phyloP scores from a whole-genome alignment of 2,797 vertebrate genomes.

The Microctenopoma stevenorrisi region DNA sequence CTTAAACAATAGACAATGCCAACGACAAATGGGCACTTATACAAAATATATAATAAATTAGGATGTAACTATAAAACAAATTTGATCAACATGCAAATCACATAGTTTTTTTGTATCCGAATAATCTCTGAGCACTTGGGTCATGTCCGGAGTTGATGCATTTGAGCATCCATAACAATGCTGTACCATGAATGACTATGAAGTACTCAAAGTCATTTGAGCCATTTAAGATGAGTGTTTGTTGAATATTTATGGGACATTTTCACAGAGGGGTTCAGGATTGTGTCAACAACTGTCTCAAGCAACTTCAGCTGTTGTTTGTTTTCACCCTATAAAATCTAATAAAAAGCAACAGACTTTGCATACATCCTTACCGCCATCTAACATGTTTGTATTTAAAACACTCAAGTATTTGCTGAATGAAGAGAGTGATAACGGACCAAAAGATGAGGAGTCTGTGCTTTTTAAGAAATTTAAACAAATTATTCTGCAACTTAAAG shows the following conservation, averaged over 20 bases:
- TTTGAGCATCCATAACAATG: not conserved
- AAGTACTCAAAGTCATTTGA: not conserved
- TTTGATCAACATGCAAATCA: not conserved
- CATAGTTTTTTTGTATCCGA: too few species aligned
- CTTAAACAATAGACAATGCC: conserved; percentile 19
- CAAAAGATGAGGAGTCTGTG: conserved; percentile 7
- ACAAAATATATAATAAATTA: not conserved
- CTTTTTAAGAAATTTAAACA: conserved; percentile 16
- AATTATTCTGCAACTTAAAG: conserved; percentile 50
- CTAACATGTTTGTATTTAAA: not conserved
- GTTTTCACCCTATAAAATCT: too few species aligned
- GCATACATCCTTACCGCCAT: not conserved
- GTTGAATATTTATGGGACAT: too few species aligned
- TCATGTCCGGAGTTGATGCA: not conserved
- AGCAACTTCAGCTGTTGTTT: too few species aligned
- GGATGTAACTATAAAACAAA: not conserved
- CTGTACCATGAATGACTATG: not conserved
- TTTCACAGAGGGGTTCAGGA: too few species aligned
- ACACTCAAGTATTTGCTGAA: not conserved
- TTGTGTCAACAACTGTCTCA: too few species aligned
- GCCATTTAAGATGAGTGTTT: too few species aligned
- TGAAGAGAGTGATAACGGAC: not conserved
- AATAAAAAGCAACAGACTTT: too few species aligned
- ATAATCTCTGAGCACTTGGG: conserved; percentile 2
- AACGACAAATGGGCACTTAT: not conserved